These are phyloP conservation scores for Nebria ingens DNA, from an alignment of 1,140 invertebrate species.

Conservation along the genomic window DNA sequence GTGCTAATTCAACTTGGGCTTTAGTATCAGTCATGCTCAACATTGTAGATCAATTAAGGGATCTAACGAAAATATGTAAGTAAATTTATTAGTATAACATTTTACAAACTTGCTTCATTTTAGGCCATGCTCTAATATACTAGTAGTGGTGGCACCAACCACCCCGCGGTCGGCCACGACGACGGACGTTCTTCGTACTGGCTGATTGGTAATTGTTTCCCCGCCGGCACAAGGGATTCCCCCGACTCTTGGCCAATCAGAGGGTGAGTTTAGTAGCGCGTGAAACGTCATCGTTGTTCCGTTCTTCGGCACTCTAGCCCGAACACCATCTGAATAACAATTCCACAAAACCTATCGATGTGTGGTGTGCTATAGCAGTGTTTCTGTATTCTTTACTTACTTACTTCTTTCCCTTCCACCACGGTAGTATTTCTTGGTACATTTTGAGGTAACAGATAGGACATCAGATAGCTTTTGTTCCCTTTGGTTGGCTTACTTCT, in stretches of 20 bases:
- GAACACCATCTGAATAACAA: conserved; percentile 14
- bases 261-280: conserved; percentile 27
- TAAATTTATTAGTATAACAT: background rate
- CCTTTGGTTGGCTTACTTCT: too few relatives aligned
- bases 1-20: too few relatives aligned
- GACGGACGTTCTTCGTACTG: too few relatives aligned
- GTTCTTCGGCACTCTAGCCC: conserved; percentile 16
- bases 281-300: conserved; percentile 26
- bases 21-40: too few relatives aligned
- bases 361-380: too few relatives aligned
- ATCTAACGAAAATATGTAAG: too few relatives aligned
- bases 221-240: conserved; percentile 12
- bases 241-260: conserved; percentile 22
- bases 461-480: too few relatives aligned
- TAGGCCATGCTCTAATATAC: background rate
- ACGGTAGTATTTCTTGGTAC: background rate
- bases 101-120: background rate
- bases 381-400: too few relatives aligned
- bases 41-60: too few relatives aligned
- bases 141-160: background rate
- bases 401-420: background rate
- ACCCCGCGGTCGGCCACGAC: conserved; percentile 15
- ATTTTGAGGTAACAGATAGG: too few relatives aligned
- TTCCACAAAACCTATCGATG: too few relatives aligned
- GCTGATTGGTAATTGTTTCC: conserved; percentile 35